Evolutionary conservation across 2,888 invertebrate genomes (phyloP), one percentile per base, ranked within the genome.

Genomic region (Lingula anatina): DNA sequence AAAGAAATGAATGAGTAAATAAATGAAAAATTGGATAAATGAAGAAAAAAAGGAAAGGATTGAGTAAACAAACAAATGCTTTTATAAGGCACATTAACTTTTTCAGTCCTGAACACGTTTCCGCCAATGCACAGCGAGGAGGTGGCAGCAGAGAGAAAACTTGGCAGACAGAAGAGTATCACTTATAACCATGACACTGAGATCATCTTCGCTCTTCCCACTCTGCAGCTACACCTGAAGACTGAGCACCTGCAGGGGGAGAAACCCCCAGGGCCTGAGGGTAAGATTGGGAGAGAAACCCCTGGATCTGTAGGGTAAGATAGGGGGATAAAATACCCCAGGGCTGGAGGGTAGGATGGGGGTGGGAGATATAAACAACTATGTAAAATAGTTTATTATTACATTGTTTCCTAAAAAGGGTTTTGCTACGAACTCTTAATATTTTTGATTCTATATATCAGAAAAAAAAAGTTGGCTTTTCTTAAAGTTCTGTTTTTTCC

Each of bases 151-250:
- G n/a, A n/a, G n/a, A n/a, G n/a, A n/a, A n/a, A n/a, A 81, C 55
- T 26, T 35, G 9, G 35, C 9, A 35, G 15, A 35, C 15, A 35
- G 9, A 39, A 20, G 7, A n/a, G n/a, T n/a, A n/a, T n/a, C n/a
- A n/a, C n/a, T n/a, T n/a, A n/a, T n/a, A n/a, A 56, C 50, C 76
- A 76, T 46, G 75, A 76, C 57, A 84, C 93, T 15, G 95, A 96
- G 81, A 90, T 94, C n/a, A 93, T 96, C 75, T 96, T 96, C 81
- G 91, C 93, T 26, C 80, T 96, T 69, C 96, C 96, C 0, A 88
- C 91, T 52, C 80, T 96, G 69, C 92, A 93, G 79, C 82, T 96
- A 68, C 90, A 93, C 70, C 83, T 96, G 57, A 89, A 93, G 79
- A 94, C 95, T 3, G 89, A 90, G 71, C 96, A 96, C 75, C 80